phyloP scores from a whole-genome alignment of 2,888 invertebrate genomes.

The Tachystola acroxantha region DNA sequence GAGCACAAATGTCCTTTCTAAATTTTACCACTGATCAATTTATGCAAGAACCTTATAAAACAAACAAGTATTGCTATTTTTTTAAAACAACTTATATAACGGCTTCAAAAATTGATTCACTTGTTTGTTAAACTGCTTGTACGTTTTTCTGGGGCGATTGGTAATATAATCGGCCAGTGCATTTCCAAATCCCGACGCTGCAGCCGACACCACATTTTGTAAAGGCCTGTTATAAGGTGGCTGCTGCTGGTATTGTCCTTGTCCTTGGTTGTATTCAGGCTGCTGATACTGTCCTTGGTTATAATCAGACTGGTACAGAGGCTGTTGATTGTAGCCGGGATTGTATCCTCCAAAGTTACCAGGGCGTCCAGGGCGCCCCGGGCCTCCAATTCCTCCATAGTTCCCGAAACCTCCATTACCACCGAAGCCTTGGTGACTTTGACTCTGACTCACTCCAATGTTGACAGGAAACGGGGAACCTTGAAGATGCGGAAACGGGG shows the following conservation, averaged over 20 bases:
- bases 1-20: too few species aligned
- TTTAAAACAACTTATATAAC: slow-evolving; percentile 53
- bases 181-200: slow-evolving; percentile 73
- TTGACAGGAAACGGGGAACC: slow-evolving; percentile 23
- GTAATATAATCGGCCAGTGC: slow-evolving; percentile 66
- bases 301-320: slow-evolving; percentile 5
- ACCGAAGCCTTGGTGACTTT: slow-evolving; percentile 26
- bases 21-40: too few species aligned
- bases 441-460: slow-evolving; percentile 23
- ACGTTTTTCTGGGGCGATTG: slow-evolving; percentile 49
- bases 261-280: too few species aligned
- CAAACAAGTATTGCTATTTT: too few species aligned
- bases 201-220: slow-evolving; percentile 51
- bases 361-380: slow-evolving; percentile 14
- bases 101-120: slow-evolving; percentile 54
- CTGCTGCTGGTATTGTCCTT: slow-evolving; percentile 5
- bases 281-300: slow-evolving; percentile 7
- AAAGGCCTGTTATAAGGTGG: slow-evolving; percentile 34
- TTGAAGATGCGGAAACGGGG: slow-evolving; percentile 20
- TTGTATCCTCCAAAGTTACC: slow-evolving; percentile 14
- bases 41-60: too few species aligned
- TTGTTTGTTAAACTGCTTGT: slow-evolving; percentile 53
- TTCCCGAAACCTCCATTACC: slow-evolving; percentile 22
- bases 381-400: slow-evolving; percentile 18
- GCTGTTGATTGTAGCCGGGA: slow-evolving; percentile 8